Percentiles rank a stretch among this genome's conserved stretches.
These are phyloP conservation scores for Leptoteleia sp. DNA, from an alignment of 1,140 invertebrate genomes.

Conservation along the genomic window DNA sequence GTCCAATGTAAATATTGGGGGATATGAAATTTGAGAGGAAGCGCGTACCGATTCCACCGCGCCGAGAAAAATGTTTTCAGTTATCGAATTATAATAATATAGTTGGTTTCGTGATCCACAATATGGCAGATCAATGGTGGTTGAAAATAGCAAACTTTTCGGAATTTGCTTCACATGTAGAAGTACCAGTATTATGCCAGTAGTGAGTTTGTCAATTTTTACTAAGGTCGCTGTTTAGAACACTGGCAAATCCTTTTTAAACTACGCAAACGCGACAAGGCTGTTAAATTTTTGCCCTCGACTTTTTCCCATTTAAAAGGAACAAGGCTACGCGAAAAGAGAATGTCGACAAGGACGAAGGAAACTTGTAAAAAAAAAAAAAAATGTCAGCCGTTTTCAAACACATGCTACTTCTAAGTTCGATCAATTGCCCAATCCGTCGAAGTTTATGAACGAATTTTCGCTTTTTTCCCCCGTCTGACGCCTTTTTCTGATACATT, in stretches of 20 bases:
- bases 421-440: slow-evolving; percentile 51
- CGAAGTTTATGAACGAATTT: slow-evolving; percentile 59
- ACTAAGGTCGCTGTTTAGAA: too few relatives aligned
- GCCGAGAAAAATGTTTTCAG: too few relatives aligned
- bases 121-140: too few relatives aligned
- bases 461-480: slow-evolving; percentile 34
- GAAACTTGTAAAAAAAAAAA: slow-evolving; percentile 61
- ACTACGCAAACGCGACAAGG: slow-evolving; percentile 43
- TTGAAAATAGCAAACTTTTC: too few relatives aligned
- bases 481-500: slow-evolving; percentile 20
- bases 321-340: slow-evolving; percentile 41
- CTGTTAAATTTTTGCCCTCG: slow-evolving; percentile 51
- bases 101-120: too few relatives aligned
- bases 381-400: slow-evolving; percentile 60
- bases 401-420: slow-evolving; percentile 61
- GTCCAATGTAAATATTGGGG: too few relatives aligned
- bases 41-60: too few relatives aligned
- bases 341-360: slow-evolving; percentile 20
- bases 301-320: slow-evolving; percentile 45
- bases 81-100: too few relatives aligned
- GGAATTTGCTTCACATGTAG: too few relatives aligned
- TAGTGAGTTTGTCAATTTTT: too few relatives aligned
- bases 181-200: too few relatives aligned
- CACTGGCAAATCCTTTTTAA: slow-evolving; percentile 28
- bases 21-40: too few relatives aligned